Conservation (phyloP, 2,797 vertebrate genomes). For the Artibeus lituratus region DNA sequence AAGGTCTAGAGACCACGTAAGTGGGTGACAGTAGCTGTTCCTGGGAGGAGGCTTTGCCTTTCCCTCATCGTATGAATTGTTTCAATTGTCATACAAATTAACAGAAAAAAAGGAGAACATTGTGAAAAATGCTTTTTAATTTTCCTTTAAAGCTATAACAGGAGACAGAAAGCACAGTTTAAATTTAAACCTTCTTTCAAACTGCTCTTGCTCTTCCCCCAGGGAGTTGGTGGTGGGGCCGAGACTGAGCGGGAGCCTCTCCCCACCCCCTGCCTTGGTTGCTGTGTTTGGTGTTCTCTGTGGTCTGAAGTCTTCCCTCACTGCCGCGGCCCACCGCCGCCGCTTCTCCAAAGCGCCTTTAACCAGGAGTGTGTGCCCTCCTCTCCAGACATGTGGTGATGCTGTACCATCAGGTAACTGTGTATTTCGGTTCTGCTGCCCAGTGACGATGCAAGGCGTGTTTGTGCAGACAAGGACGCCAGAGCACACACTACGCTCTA, state of each 20-base stretch:
- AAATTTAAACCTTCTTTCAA: background rate
- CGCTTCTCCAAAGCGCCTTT: accelerated
- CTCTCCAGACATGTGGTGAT: accelerated
- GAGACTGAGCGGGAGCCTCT: background rate
- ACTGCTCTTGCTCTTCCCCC: background rate
- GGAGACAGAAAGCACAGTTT: background rate
- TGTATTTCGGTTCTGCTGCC: background rate
- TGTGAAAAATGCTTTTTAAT: constrained; percentile 52
- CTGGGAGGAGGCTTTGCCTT: background rate
- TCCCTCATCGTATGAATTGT: background rate
- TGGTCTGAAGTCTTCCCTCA: background rate
- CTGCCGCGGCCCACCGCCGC: background rate
- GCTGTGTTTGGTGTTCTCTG: accelerated
- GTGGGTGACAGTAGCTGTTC: background rate
- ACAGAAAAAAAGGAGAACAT: background rate
- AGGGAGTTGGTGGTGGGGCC: too few species aligned
- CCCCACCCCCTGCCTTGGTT: too few species aligned
- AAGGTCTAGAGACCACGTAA: accelerated
- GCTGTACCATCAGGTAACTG: background rate
- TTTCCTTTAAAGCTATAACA: constrained; percentile 17
- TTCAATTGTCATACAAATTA: constrained; percentile 36
- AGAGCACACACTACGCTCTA: background rate
- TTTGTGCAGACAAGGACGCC: background rate
- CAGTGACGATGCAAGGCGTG: background rate
- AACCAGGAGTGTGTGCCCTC: background rate